phyloP scores from a whole-genome alignment of 2,113 vertebrate genomes.

The Ia io region DNA sequence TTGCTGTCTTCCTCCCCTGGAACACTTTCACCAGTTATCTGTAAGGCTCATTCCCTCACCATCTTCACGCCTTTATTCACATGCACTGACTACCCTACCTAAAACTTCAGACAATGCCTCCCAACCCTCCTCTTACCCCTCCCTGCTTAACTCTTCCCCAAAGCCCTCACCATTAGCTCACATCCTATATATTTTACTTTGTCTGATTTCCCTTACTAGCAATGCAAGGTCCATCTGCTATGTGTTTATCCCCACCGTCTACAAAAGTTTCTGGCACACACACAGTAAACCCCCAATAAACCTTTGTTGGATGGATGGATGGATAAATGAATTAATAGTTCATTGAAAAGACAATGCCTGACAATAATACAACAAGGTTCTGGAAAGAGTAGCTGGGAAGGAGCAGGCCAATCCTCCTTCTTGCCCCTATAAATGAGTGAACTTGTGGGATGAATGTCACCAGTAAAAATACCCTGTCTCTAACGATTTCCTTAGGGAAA shows the following conservation, averaged over 20 bases:
- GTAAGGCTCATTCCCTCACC: neutral
- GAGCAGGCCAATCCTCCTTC: neutral
- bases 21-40: neutral
- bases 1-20: neutral
- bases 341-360: neutral
- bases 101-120: neutral
- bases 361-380: neutral
- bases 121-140: neutral
- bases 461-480: neutral
- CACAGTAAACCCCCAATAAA: neutral
- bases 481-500: neutral
- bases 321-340: neutral
- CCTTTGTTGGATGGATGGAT: neutral
- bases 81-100: neutral
- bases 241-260: neutral
- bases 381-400: neutral
- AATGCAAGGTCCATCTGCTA: neutral
- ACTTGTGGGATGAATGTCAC: neutral
- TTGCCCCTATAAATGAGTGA: neutral
- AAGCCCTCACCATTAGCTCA: neutral
- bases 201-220: neutral
- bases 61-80: neutral
- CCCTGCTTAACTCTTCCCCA: neutral
- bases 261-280: conserved; percentile 8
- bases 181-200: neutral